Base-by-base conservation (phyloP, 2,888 invertebrate species). In the Eupithecia pulchellata region DNA sequence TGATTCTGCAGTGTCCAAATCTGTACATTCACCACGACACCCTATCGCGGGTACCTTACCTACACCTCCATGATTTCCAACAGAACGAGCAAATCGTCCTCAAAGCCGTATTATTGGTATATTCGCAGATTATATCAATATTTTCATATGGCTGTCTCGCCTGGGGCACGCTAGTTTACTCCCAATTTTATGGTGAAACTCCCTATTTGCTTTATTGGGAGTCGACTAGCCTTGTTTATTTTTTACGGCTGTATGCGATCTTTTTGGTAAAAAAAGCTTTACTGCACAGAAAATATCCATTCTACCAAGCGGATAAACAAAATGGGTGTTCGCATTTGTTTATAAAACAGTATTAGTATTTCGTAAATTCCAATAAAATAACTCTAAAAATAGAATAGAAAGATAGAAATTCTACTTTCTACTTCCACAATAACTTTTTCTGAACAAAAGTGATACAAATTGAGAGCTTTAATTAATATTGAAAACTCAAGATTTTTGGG, bases 41-140 rank as follows among this genome's bases (percentile, higher is more conserved):
- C 77, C 77, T 78, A 78, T 77, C 77, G 76, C 77, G 77, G 78
- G 78, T 78, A 81, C 80, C 77, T 76, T 25, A 25, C 47, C 47
- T 47, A 47, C 66, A 81, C 82, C 83, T 83, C 81, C 79, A 82
- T 86, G 84, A 86, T 85, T 86, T 86, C 86, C 86, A 84, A 84
- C 82, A 85, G 84, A 83, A 76, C 81, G 85, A 82, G 80, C 84
- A 82, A 85, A 85, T 85, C 81, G 83, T 85, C 80, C 78, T 80
- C 78, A 80, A 80, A 82, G 77, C 79, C 76, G 81, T 82, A 77
- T 85, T 84, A 62, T 69, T 72, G 42, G 58, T 34, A 60, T 83
- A 85, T 83, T 82, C 78, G 73, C 60, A 72, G 68, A 66, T 75
- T n/a, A 73, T 76, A 78, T 77, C 75, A 82, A 82, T 79, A 79